Conservation (phyloP, 1,140 invertebrate species). For the Camponotus pennsylvanicus region DNA sequence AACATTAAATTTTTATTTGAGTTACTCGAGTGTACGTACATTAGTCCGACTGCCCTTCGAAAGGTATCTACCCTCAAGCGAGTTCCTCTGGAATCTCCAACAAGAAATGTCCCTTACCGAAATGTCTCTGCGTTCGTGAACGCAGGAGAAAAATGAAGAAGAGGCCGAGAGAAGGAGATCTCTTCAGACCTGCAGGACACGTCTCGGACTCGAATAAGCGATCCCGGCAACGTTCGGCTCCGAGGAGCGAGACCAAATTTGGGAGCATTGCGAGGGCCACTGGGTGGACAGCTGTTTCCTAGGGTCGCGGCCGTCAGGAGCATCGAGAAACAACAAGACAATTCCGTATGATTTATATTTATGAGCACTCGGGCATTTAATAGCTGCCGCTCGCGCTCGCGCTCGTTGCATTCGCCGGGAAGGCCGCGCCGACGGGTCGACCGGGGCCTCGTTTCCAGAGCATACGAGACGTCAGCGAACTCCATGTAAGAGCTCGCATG, state of each 20-base stretch:
- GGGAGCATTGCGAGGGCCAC: conserved; percentile 68
- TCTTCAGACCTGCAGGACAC: conserved; percentile 47
- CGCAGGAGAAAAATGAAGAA: neutral
- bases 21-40: conserved; percentile 5
- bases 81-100: conserved; percentile 30
- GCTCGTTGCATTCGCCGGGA: conserved; percentile 54
- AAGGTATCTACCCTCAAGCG: conserved; percentile 29
- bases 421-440: neutral
- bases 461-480: conserved; percentile 49
- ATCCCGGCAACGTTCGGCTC: conserved; percentile 46
- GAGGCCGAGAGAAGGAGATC: neutral
- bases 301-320: conserved; percentile 69
- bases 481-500: conserved; percentile 40
- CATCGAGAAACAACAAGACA: conserved; percentile 74
- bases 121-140: conserved; percentile 44
- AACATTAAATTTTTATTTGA: conserved; percentile 48
- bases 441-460: conserved; percentile 46
- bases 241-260: conserved; percentile 75
- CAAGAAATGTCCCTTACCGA: conserved; percentile 60
- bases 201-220: conserved; percentile 59
- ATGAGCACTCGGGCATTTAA: conserved; percentile 73
- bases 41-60: conserved; percentile 25
- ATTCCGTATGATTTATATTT: conserved; percentile 80
- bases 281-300: conserved; percentile 78
- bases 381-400: conserved; percentile 66